Evolutionary conservation across 2,113 vertebrate species (phyloP), one percentile per base, ranked within the genome.

Genomic region (Cacatua alba): DNA sequence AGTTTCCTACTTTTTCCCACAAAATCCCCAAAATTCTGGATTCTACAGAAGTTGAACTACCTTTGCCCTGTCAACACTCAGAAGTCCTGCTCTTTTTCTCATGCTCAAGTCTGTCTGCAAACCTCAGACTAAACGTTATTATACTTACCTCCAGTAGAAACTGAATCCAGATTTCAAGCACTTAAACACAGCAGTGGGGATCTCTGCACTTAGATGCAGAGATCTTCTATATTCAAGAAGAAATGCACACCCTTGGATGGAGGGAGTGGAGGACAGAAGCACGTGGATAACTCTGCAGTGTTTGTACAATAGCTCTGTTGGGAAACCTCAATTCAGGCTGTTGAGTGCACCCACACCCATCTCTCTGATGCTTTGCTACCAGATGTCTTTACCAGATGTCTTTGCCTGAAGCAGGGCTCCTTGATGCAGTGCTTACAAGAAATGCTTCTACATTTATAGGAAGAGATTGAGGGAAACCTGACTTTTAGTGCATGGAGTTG

Each of bases 121-220:
- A 76, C 28, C 44, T 87, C 78, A 95, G 86, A 92, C 84, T 92
- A 92, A 94, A 89, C 57, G 87, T 44, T 82, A 60, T 69, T 86
- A 68, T 29, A 37, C 37, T 89, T 83, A 44, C 55, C 77, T 89
- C 39, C 65, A 60, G 33, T 3, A 76, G 74, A 95, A 90, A 39
- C 17, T 37, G 67, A 76, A 59, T 60, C 39, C 44, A 91, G 57
- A 89, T 72, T 65, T 86, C 5, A 28, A 92, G 44, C 14, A 9
- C 71, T 81, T 75, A 71, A 91, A 55, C 35, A 64, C 33, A 84
- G 81, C 57, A 83, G n/a, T 35, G 55, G 28, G 60, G 28, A 83
- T 81, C 53, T 46, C 82, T 43, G 55, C 65, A 80, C 59, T 90
- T 35, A 31, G 26, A 82, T 57, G 51, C 37, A 88, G 41, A 80